phyloP scores from a whole-genome alignment of 2,113 vertebrate species.

The Cathartes aura region DNA sequence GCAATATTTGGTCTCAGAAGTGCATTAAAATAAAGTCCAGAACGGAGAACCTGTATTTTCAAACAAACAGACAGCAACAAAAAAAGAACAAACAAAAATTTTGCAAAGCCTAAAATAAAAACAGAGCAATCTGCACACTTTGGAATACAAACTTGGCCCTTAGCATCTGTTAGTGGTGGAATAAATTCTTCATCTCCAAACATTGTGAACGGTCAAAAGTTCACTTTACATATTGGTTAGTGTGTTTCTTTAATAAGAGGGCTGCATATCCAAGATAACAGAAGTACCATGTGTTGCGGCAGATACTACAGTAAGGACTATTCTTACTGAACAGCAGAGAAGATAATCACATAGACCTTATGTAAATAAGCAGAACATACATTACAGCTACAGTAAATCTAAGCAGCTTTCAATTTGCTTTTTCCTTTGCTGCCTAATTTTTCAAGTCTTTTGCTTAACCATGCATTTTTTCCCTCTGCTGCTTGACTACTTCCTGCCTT shows the following conservation, averaged over 20 bases:
- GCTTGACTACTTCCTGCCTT: not conserved
- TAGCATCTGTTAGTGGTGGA: not conserved
- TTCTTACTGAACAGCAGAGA: constrained; percentile 64
- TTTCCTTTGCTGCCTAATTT: constrained; percentile 20
- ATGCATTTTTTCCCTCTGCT: not conserved
- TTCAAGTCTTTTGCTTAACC: not conserved
- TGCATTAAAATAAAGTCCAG: not conserved
- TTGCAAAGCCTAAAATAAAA: not conserved
- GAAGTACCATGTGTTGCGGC: constrained; percentile 23
- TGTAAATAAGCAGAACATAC: constrained; percentile 67
- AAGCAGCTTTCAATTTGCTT: constrained; percentile 48
- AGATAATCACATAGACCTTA: constrained; percentile 69
- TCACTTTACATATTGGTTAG: constrained; percentile 18
- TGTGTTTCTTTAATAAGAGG: constrained; percentile 18
- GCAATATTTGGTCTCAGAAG: not conserved
- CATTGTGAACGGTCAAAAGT: constrained; percentile 35
- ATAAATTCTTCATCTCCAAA: not conserved
- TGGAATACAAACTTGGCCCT: not conserved
- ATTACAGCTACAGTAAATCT: constrained; percentile 45
- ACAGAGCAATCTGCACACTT: not conserved
- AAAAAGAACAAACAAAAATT: not conserved
- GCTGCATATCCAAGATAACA: constrained; percentile 71
- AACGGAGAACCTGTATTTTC: not conserved
- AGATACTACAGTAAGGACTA: constrained; percentile 47
- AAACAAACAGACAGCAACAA: not conserved